Conservation (phyloP, 2,113 vertebrate species). For the Oncorhynchus masou region DNA sequence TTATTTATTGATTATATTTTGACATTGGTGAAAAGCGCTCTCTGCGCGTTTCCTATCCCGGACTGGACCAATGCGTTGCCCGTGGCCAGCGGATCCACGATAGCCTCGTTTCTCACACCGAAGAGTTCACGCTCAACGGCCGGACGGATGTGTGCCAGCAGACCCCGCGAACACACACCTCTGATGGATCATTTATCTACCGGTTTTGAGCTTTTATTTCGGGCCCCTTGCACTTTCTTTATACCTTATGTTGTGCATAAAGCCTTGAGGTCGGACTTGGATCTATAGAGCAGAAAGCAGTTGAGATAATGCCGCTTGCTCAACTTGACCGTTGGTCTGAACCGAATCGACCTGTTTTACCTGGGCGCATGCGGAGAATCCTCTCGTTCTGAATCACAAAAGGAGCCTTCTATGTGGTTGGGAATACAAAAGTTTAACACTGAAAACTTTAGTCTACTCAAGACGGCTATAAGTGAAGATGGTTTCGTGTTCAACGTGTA, state of each 20-base stretch:
- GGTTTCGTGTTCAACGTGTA: conserved; percentile 67
- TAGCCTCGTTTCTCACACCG: conserved; percentile 9
- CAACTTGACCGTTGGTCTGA: conserved; percentile 48
- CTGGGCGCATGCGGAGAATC: conserved; percentile 56
- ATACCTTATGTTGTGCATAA: too few relatives aligned
- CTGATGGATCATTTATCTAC: conserved; percentile 16
- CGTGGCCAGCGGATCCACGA: conserved; percentile 16
- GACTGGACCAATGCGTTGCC: background rate
- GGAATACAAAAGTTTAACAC: conserved; percentile 57
- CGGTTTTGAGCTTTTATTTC: background rate
- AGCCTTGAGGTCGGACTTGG: background rate
- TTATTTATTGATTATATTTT: background rate
- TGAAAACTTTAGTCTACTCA: conserved; percentile 64
- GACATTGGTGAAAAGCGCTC: background rate
- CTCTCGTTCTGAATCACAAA: conserved; percentile 38
- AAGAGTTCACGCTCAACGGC: conserved; percentile 20
- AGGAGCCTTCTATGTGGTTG: conserved; percentile 35
- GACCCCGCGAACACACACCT: conserved; percentile 30
- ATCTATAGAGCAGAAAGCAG: conserved; percentile 6
- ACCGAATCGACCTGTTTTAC: conserved; percentile 54
- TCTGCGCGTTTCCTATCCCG: conserved; percentile 5
- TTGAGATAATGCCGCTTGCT: conserved; percentile 59
- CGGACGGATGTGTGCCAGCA: conserved; percentile 37
- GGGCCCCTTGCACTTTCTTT: background rate
- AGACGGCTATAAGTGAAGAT: conserved; percentile 74